A percentile compares a stretch with the other conserved stretches of the same genome.
Evolutionary conservation across 2,888 invertebrate genomes (phyloP).

Genomic region (Criorhina ranunculi): DNA sequence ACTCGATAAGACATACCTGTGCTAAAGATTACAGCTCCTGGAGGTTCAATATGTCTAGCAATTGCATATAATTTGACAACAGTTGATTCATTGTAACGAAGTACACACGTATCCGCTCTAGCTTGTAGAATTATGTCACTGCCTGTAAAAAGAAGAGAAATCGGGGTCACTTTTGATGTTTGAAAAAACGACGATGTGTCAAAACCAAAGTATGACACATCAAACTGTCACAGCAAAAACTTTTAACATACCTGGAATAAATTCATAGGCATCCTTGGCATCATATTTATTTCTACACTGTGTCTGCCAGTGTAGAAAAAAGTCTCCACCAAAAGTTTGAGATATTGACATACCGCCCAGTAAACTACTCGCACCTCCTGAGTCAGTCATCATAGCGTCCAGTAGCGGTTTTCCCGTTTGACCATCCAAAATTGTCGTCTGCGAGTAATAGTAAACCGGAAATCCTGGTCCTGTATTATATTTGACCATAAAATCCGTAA

Average conservation of each 20-base stretch:
- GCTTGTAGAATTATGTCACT: slow-evolving; percentile 84
- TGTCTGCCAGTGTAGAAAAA: slow-evolving; percentile 91
- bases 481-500: slow-evolving; percentile 92
- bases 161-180: too few relatives aligned
- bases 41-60: slow-evolving; percentile 87
- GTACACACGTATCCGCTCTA: slow-evolving; percentile 87
- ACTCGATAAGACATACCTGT: slow-evolving; percentile 85
- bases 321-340: slow-evolving; percentile 88
- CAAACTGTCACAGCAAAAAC: too few relatives aligned
- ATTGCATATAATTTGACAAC: slow-evolving; percentile 88
- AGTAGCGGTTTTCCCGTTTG: slow-evolving; percentile 82
- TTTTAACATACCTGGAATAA: slow-evolving; percentile 82
- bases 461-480: slow-evolving; percentile 88
- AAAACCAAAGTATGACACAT: too few relatives aligned
- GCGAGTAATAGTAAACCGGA: slow-evolving; percentile 90
- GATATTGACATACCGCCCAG: slow-evolving; percentile 84
- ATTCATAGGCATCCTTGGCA: slow-evolving; percentile 86
- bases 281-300: slow-evolving; percentile 85
- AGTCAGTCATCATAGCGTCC: slow-evolving; percentile 83
- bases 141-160: slow-evolving; percentile 77
- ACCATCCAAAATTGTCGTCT: slow-evolving; percentile 84
- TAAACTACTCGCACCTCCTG: slow-evolving; percentile 83
- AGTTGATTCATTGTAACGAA: slow-evolving; percentile 89
- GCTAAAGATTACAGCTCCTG: slow-evolving; percentile 90
- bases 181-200: too few relatives aligned